Base-by-base conservation (phyloP, 1,140 invertebrate species). In the Tetranychus urticae region DNA sequence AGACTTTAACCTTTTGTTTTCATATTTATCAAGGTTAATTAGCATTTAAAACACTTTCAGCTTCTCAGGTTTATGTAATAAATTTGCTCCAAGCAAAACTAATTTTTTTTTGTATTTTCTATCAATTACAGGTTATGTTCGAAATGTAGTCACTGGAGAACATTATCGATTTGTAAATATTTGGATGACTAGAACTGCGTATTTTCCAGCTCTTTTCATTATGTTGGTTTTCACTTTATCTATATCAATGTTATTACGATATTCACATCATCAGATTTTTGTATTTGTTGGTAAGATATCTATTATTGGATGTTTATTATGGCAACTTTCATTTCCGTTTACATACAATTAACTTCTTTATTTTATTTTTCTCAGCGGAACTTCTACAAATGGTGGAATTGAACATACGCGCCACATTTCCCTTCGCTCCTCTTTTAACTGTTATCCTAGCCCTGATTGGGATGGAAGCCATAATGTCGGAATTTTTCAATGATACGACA, bases 391-490 rank as follows among this genome's bases (percentile, higher is more conserved):
- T 96, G 87, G 74, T 97, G 70, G 92, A 97, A 72, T 86, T 87
- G 71, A 66, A 68, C 59, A 35, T 50, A 10, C 36, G 42, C 36
- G 42, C 94, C 13, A 84, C 85, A 5, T 96, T 97, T 71, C 92
- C 92, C 23, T 88, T 89, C 39, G 92, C 92, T 37, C 90, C 93
- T 8, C 76, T 99, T 23, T 78, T 97, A 47, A 97, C 92, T 5
- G 91, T 97, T 48, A 94, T 98, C 66, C 74, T 98, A 70, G 94
- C 94, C 13, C 77, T 98, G 71, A 90, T 98, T 65, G 93, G 92
- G 46, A 97, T 98, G 90, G 93, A 98, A 73, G 91, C 93, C 0
- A 96, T 98, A 58, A 98, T 98, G 93, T 94, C 90, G 0, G 94
- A 98, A 76, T 97, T 98, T 73, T 98, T 98, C 77, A 94, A 94